Percentiles rank a stretch among this genome's conserved stretches.
phyloP scores from a whole-genome alignment of 1,140 invertebrate species.

The Dysdera silvatica region DNA sequence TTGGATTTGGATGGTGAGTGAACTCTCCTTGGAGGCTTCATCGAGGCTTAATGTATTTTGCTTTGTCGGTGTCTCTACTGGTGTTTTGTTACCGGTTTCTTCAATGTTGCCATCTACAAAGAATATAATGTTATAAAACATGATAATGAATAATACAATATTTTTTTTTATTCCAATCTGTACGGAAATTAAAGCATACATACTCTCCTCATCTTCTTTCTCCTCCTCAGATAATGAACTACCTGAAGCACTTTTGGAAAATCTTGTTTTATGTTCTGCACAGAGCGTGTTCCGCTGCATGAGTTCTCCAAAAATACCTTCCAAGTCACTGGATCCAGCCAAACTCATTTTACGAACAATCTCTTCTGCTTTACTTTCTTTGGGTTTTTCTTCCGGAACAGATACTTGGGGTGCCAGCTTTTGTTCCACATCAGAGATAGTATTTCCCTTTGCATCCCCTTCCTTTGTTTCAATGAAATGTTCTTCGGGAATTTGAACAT shows the following conservation, averaged over 20 bases:
- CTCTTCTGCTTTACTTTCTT: slow-evolving; percentile 48
- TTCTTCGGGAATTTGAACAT: slow-evolving; percentile 69
- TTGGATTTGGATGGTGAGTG: slow-evolving; percentile 19
- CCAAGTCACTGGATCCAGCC: slow-evolving; percentile 45
- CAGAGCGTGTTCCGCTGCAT: slow-evolving; percentile 15
- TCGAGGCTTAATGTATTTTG: too few species aligned
- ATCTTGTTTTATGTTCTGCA: slow-evolving; percentile 10
- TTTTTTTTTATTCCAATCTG: too few species aligned
- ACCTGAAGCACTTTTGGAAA: slow-evolving; percentile 67
- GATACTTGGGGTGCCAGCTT: neutral
- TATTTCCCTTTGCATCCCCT: slow-evolving; percentile 29
- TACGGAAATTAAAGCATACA: neutral
- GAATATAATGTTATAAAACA: too few species aligned
- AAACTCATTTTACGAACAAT: slow-evolving; percentile 74
- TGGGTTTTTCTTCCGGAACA: slow-evolving; percentile 34
- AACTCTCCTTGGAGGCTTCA: slow-evolving; percentile 14
- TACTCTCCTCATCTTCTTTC: slow-evolving; percentile 46
- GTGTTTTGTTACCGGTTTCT: slow-evolving; percentile 13
- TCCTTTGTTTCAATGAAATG: slow-evolving; percentile 23
- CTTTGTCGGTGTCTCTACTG: neutral
- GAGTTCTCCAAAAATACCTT: slow-evolving; percentile 10
- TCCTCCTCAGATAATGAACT: slow-evolving; percentile 68
- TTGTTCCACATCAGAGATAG: slow-evolving; percentile 32
- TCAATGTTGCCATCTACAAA: slow-evolving; percentile 8
- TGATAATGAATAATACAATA: too few species aligned